These are phyloP conservation scores for Manacus vitellinus DNA, from an alignment of 2,113 vertebrate genomes.

Conservation along the genomic window DNA sequence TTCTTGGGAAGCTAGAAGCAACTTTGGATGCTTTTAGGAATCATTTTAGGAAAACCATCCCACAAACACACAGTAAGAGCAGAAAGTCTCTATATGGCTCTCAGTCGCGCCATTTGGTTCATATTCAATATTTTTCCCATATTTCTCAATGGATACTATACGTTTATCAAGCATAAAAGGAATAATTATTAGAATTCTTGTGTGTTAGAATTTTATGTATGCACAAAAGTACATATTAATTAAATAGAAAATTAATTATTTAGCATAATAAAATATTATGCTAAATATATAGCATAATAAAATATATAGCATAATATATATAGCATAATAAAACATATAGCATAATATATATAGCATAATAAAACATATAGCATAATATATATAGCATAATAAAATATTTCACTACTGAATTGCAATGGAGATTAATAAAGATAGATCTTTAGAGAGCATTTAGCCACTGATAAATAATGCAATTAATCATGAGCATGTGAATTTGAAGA, in stretches of 20 bases:
- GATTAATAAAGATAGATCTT: not conserved
- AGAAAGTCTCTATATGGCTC: not conserved
- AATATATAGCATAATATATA: too few species aligned
- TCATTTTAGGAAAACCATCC: not conserved
- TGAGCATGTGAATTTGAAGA: not conserved
- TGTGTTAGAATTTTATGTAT: not conserved
- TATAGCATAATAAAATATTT: not conserved
- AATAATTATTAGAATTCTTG: not conserved
- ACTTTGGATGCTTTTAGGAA: not conserved
- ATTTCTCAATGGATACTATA: not conserved
- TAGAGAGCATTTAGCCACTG: not conserved
- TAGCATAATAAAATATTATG: not conserved
- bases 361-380: not conserved
- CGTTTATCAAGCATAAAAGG: not conserved
- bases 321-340: too few species aligned
- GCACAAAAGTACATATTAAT: not conserved
- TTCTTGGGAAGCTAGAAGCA: not conserved
- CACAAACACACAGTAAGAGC: not conserved
- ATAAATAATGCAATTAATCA: constrained; percentile 30
- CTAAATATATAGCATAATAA: not conserved
- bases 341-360: too few species aligned
- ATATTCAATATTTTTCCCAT: not conserved
- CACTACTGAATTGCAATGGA: not conserved
- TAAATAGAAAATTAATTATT: not conserved
- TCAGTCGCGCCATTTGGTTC: not conserved